Base-by-base conservation (phyloP, 2,888 invertebrate genomes). In the Euclidia mi region DNA sequence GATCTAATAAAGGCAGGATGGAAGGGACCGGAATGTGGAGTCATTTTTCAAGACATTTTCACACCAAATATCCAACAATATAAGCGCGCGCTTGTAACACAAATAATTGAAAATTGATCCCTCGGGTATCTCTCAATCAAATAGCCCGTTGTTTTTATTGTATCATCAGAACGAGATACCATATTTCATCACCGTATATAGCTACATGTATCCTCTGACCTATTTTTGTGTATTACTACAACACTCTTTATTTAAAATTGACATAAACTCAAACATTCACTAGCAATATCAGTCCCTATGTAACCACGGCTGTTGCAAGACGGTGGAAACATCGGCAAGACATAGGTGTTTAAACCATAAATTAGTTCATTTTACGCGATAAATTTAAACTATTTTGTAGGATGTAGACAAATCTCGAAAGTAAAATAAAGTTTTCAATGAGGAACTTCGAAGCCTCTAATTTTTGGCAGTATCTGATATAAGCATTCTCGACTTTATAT, bases 11-110 rank as follows among this genome's bases (percentile, higher is more conserved):
- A 71, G 46, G 57, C 55, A 40, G 52, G 51, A 55, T 64, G 58
- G 48, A 62, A 70, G 57, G 68, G 75, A 65, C 66, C 61, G 67
- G 71, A 79, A 79, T 75, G 71, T 63, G 63, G 44, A 60, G 60
- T 71, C 68, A 76, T 79, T 76, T 78, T 79, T 76, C 79, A 74
- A 65, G 60, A 69, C 57, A 63, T 68, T 68, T 78, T 70, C 60
- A 52, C 65, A 40, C 58, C 69, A 73, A 76, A 81, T 63, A 79
- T 69, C 56, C 55, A 63, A 64, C 60, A 71, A 71, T 66, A 69
- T 67, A 42, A 56, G 59, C 44, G 52, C 65, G 61, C 52, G 60
- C 68, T 63, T 70, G 59, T 65, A 37, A 56, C 64, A 71, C 58
- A 70, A 71, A 75, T 77, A 81, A 76, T 81, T 71, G 71, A 70